phyloP scores from a whole-genome alignment of 2,797 vertebrate species.

The Lepus oiostolus region DNA sequence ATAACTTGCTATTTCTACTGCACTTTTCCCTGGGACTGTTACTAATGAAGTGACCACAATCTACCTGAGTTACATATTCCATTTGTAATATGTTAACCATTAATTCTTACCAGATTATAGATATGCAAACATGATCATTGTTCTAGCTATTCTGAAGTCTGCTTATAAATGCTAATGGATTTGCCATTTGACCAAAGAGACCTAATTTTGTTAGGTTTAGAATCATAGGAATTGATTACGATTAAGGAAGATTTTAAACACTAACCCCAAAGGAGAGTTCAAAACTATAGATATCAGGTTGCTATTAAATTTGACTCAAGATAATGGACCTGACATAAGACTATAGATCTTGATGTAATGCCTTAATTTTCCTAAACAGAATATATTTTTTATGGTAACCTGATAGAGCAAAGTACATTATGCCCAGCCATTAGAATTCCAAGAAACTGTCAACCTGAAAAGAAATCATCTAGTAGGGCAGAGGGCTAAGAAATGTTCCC shows the following conservation, averaged over 20 bases:
- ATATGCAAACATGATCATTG: background rate
- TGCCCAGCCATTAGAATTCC: conserved; percentile 67
- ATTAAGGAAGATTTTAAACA: conserved; percentile 58
- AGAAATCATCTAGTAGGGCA: conserved; percentile 52
- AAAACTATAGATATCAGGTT: conserved; percentile 50
- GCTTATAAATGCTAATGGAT: background rate
- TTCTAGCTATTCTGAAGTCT: conserved; percentile 21
- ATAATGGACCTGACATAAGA: conserved; percentile 71
- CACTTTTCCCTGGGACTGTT: background rate
- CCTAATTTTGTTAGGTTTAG: background rate
- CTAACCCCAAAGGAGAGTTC: conserved; percentile 43
- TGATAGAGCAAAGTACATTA: conserved; percentile 69
- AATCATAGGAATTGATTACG: conserved; percentile 18
- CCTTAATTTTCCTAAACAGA: conserved; percentile 76
- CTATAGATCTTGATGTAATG: conserved; percentile 68
- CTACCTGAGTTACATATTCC: background rate
- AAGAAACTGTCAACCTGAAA: conserved; percentile 73
- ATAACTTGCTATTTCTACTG: conserved; percentile 17
- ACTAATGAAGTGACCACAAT: background rate
- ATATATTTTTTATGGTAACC: conserved; percentile 66
- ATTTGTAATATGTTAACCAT: background rate
- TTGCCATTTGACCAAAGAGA: background rate
- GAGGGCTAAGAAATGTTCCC: conserved; percentile 59
- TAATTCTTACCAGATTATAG: conserved; percentile 10
- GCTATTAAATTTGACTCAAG: conserved; percentile 65